Evolutionary conservation across 1,140 invertebrate species (phyloP).

Genomic region (Brachionus sp.): DNA sequence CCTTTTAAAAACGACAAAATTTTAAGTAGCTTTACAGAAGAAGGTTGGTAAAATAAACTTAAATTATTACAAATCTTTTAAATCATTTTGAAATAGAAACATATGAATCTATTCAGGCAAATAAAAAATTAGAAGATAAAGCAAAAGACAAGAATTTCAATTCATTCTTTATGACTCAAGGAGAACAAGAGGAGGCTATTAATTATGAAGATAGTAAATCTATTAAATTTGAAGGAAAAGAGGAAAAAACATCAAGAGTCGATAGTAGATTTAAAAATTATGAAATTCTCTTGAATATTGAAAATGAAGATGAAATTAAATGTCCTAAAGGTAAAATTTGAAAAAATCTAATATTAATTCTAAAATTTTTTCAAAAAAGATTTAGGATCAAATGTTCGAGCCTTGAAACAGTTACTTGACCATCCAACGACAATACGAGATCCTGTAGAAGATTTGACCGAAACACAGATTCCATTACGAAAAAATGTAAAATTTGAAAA

Average conservation of each 20-base stretch:
- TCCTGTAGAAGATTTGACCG: not conserved
- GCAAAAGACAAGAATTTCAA: not conserved
- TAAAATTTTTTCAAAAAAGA: not conserved
- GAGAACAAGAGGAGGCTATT: not conserved
- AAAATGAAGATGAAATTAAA: constrained; percentile 44
- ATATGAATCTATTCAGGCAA: not conserved
- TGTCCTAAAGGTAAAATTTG: constrained; percentile 17
- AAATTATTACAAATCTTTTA: not conserved
- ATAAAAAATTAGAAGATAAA: not conserved
- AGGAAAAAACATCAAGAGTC: not conserved
- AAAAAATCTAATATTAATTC: not conserved
- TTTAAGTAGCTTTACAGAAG: constrained; percentile 12
- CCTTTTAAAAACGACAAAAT: constrained; percentile 33
- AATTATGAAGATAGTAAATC: not conserved
- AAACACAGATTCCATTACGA: not conserved
- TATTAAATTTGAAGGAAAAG: not conserved
- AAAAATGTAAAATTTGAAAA: constrained; percentile 5
- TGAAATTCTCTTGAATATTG: constrained; percentile 30
- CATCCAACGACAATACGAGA: constrained; percentile 34
- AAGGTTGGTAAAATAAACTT: not conserved
- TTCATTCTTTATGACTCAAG: constrained; percentile 45
- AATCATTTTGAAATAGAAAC: not conserved
- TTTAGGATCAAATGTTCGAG: constrained; percentile 24
- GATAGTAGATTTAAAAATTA: constrained; percentile 24
- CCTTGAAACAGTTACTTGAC: constrained; percentile 32